phyloP scores from a whole-genome alignment of 2,888 invertebrate species.

The Erebia aethiops region DNA sequence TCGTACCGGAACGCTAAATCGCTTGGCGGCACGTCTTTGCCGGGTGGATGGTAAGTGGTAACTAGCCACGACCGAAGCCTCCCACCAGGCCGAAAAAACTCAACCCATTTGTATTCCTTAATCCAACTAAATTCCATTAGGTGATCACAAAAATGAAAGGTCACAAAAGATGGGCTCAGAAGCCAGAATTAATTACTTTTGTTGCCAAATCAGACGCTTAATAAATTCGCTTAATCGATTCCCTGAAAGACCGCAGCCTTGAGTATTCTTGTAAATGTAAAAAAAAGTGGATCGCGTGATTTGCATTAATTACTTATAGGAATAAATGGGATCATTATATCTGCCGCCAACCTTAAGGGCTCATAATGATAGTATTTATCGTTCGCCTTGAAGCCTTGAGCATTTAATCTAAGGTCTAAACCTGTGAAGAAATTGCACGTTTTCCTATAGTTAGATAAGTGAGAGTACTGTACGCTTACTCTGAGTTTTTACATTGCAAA shows the following conservation, averaged over 20 bases:
- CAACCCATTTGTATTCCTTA: too few species aligned
- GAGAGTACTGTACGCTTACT: too few species aligned
- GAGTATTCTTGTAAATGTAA: slow-evolving; percentile 15
- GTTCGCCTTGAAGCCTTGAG: neutral
- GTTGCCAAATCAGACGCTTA: slow-evolving; percentile 1
- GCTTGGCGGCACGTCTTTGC: too few species aligned
- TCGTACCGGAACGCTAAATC: too few species aligned
- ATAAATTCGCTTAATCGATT: slow-evolving; percentile 19
- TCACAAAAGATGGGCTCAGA: neutral
- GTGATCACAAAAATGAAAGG: neutral
- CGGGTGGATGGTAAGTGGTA: too few species aligned
- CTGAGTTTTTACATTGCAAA: too few species aligned
- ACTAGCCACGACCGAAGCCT: too few species aligned
- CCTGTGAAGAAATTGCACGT: neutral
- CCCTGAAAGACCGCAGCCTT: slow-evolving; percentile 21
- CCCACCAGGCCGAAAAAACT: too few species aligned
- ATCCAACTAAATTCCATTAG: neutral
- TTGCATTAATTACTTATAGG: slow-evolving; percentile 24
- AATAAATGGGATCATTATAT: slow-evolving; percentile 14
- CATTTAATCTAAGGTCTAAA: neutral
- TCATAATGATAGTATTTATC: slow-evolving; percentile 7
- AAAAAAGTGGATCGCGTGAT: slow-evolving; percentile 25
- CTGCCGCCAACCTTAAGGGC: slow-evolving; percentile 11
- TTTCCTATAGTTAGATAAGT: too few species aligned
- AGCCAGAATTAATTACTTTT: neutral